A percentile compares a stretch with the other conserved stretches of the same genome.
These are phyloP conservation scores for Drosophila mojavensis DNA, from an alignment of 1,140 invertebrate species.

Conservation along the genomic window DNA sequence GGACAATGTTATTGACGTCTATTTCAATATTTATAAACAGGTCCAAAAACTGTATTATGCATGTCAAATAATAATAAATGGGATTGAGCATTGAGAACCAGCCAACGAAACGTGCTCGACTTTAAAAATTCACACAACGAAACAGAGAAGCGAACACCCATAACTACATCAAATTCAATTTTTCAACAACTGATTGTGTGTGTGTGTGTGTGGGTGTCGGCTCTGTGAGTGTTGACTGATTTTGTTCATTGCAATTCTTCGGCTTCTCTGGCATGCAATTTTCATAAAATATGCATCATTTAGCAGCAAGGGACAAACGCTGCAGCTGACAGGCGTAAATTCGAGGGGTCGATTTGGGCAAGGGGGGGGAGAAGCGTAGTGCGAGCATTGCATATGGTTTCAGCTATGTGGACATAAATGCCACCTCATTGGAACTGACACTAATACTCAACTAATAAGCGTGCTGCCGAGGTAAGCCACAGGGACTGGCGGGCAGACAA, in stretches of 20 bases:
- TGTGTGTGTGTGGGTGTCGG: slow-evolving; percentile 7
- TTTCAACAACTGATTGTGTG: slow-evolving; percentile 19
- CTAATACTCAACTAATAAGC: slow-evolving; percentile 77
- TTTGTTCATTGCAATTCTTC: slow-evolving; percentile 49
- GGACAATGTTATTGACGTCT: slow-evolving; percentile 77
- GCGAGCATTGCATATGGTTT: slow-evolving; percentile 36
- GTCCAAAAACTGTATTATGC: slow-evolving; percentile 27
- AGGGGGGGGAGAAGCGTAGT: background rate
- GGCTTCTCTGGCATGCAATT: slow-evolving; percentile 33
- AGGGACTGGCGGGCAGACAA: slow-evolving; percentile 9
- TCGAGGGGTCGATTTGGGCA: background rate
- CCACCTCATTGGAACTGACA: slow-evolving; percentile 69
- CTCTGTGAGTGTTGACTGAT: slow-evolving; percentile 40
- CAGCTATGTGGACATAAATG: slow-evolving; percentile 54
- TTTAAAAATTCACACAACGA: slow-evolving; percentile 28
- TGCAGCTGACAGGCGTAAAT: slow-evolving; percentile 56
- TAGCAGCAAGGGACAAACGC: slow-evolving; percentile 24
- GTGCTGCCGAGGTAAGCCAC: slow-evolving; percentile 46
- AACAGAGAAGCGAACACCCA: background rate
- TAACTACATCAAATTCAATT: slow-evolving; percentile 54
- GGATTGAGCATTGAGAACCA: slow-evolving; percentile 1
- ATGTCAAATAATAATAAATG: slow-evolving; percentile 36
- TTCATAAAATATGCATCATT: slow-evolving; percentile 75
- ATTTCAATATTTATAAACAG: slow-evolving; percentile 79
- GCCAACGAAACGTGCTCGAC: slow-evolving; percentile 21